phyloP scores from a whole-genome alignment of 2,113 vertebrate species.

The Ammodytes dubius region DNA sequence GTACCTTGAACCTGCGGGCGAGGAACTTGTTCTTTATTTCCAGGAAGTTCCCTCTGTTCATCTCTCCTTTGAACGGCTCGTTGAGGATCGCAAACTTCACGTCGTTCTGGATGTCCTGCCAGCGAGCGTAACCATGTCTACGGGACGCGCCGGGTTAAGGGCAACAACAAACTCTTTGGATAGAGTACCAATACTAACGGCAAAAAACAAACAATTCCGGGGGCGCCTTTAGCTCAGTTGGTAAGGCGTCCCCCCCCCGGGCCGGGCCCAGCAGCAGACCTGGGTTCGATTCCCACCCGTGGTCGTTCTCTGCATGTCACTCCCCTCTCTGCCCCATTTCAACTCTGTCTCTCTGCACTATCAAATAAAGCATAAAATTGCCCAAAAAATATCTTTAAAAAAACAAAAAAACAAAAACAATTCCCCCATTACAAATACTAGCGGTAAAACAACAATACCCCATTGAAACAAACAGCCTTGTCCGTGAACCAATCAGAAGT shows the following conservation, averaged over 20 bases:
- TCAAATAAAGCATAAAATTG: too few species aligned
- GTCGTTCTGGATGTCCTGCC: constrained; percentile 99
- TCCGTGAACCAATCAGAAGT: neutral
- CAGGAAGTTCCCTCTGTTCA: constrained; percentile 98
- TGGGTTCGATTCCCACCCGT: too few species aligned
- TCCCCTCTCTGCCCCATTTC: too few species aligned
- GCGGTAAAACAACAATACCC: too few species aligned
- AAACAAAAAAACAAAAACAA: neutral
- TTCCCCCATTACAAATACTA: too few species aligned
- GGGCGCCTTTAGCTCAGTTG: too few species aligned
- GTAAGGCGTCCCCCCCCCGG: too few species aligned
- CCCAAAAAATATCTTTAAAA: too few species aligned
- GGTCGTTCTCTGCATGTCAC: too few species aligned
- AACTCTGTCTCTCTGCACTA: too few species aligned
- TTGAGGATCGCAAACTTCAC: constrained; percentile 97
- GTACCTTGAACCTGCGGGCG: constrained; percentile 96
- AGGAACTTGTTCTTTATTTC: constrained; percentile 99
- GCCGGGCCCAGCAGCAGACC: too few species aligned
- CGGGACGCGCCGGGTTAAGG: constrained; percentile 82
- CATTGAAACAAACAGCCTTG: neutral
- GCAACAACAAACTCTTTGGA: neutral
- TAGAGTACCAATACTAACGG: neutral
- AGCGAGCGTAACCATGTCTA: constrained; percentile 98
- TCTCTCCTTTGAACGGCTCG: constrained; percentile 98
- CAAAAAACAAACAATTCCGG: neutral